Evolutionary conservation across 2,113 vertebrate species (phyloP), one percentile per base, ranked within the genome.

Genomic region (Glareola pratincola): DNA sequence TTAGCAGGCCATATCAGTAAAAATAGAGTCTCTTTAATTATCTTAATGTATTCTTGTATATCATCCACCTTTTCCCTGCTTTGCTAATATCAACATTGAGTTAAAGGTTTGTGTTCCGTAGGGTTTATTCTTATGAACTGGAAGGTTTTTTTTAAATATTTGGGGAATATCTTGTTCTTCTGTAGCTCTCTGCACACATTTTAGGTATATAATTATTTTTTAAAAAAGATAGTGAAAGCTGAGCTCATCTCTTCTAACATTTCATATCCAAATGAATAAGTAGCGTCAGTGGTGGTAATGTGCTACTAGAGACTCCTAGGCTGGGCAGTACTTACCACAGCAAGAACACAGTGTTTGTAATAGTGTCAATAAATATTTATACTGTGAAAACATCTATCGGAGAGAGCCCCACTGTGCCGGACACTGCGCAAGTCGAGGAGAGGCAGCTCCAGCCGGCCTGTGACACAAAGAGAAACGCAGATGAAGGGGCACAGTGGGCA

Each of bases 231-330:
- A 37, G n/a, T 17, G 67, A 30, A 24, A 73, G 21, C 41, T 54
- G 48, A 76, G 57, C 34, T 90, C 29, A 22, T 69, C 60, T 72
- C 59, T 54, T 41, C 47, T 62, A 43, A 47, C 6, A 7, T 62
- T 41, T 48, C 19, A 16, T 8, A 36, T 41, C 12, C 0, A 0
- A 72, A 62, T 16, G 34, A 37, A 19, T 3, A 29, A 36, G 36
- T 20, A 9, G 39, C 0, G 0, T 57, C 36, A 17, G 43, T 48
- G 2, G 2, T 4, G 3, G 21, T 45, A 36, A 50, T 2, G 1
- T 19, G 45, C 50, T 59, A 12, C 37, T 43, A 37, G n/a, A 75
- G 71, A 9, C 45, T 81, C 45, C 37, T 5, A 27, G 54, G 41
- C 69, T 71, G 43, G 48, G 76, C 85, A 66, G 64, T 56, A 9